Conservation (phyloP, 2,797 vertebrate species). For the Pteronotus mesoamericanus region DNA sequence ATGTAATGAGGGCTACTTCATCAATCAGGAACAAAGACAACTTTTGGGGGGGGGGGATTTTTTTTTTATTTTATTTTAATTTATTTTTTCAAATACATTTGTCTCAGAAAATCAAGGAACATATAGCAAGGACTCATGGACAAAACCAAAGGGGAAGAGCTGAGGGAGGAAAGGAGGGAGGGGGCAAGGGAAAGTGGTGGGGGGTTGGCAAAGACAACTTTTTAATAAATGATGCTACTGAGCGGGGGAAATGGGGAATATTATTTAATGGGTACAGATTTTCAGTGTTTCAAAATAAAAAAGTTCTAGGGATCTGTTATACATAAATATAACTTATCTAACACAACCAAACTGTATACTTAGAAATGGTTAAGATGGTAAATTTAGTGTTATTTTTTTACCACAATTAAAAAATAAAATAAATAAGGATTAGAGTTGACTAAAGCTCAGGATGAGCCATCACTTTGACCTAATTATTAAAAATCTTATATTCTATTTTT, state of each 20-base stretch:
- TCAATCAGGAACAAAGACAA: background rate
- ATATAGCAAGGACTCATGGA: too few species aligned
- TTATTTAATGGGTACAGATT: background rate
- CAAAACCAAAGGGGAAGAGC: too few species aligned
- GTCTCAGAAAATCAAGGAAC: too few species aligned
- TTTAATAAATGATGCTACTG: background rate
- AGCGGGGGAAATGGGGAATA: background rate
- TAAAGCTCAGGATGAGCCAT: background rate
- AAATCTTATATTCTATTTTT: background rate
- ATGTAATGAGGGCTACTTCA: background rate
- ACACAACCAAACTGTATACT: background rate
- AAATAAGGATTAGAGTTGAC: background rate
- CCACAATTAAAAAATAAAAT: background rate
- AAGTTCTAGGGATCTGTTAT: background rate
- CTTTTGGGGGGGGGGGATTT: too few species aligned
- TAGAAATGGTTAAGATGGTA: background rate
- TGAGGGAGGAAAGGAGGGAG: too few species aligned
- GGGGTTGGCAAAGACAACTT: background rate
- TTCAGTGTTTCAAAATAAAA: background rate
- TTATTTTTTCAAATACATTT: too few species aligned
- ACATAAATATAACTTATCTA: background rate
- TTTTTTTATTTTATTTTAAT: too few species aligned
- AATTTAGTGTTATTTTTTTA: background rate
- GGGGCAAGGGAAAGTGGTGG: too few species aligned
- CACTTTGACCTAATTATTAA: background rate